Percentiles rank a stretch among this genome's conserved stretches.
Conservation (phyloP, 2,888 invertebrate genomes). For the Apotomis capreana region DNA sequence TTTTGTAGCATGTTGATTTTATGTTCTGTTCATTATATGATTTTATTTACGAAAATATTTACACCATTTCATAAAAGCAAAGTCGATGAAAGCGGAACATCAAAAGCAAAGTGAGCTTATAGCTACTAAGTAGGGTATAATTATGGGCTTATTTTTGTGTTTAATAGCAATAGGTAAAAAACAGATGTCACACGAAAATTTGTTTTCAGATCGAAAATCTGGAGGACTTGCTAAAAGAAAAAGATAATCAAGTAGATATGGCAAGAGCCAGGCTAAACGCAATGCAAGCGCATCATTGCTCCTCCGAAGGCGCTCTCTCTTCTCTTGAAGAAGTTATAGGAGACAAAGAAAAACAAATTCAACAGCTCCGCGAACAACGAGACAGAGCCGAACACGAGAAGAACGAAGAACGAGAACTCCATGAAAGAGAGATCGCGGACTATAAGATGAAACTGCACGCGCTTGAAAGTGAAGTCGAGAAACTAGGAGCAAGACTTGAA, state of each 20-base stretch:
- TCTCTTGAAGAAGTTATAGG: constrained; percentile 97
- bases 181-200: constrained; percentile 10
- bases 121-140: not conserved
- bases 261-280: constrained; percentile 94
- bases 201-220: constrained; percentile 95
- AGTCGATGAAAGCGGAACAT: not conserved
- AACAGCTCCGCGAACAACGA: constrained; percentile 95
- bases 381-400: constrained; percentile 98
- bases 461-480: constrained; percentile 95
- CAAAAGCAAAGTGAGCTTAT: not conserved
- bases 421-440: constrained; percentile 96
- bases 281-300: constrained; percentile 97
- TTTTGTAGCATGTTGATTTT: constrained; percentile 32
- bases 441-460: constrained; percentile 97
- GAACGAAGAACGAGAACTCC: constrained; percentile 96
- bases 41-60: not conserved
- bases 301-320: constrained; percentile 95
- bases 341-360: constrained; percentile 98
- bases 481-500: constrained; percentile 93
- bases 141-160: not conserved
- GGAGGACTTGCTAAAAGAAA: constrained; percentile 98
- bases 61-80: not conserved
- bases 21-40: not conserved
- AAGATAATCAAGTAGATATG: constrained; percentile 99
- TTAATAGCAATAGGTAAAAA: not conserved